Conservation (phyloP, 2,888 invertebrate genomes). For the Microplitis manilae region DNA sequence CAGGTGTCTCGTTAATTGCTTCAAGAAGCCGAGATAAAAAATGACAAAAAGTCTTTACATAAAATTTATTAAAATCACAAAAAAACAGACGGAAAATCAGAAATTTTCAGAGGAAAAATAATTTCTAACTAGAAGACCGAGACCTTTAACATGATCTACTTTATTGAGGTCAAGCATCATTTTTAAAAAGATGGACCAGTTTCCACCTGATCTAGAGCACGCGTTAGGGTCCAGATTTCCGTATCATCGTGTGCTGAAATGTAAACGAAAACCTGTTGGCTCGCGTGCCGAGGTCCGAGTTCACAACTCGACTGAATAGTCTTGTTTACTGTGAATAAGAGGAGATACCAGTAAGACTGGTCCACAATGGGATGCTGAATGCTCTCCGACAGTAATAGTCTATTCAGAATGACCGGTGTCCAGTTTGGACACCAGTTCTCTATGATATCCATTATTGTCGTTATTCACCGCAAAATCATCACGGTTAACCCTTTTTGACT, state of each 20-base stretch:
- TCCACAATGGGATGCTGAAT: conserved; percentile 66
- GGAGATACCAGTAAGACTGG: conserved; percentile 58
- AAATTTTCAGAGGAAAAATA: background rate
- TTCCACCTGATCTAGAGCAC: conserved; percentile 69
- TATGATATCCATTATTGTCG: conserved; percentile 32
- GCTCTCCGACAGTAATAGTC: conserved; percentile 8
- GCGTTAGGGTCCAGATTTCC: conserved; percentile 44
- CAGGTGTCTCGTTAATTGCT: conserved; percentile 51
- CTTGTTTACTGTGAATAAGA: background rate
- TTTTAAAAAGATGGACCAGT: conserved; percentile 63
- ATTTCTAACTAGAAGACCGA: background rate
- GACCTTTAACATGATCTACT: conserved; percentile 27
- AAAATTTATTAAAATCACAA: conserved; percentile 14
- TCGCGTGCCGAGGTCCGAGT: conserved; percentile 64
- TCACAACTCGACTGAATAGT: background rate
- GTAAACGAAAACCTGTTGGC: conserved; percentile 62
- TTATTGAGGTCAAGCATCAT: conserved; percentile 16
- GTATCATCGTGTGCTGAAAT: background rate
- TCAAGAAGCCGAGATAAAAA: conserved; percentile 8
- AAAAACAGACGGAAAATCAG: background rate
- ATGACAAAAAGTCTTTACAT: background rate
- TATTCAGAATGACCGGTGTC: conserved; percentile 61
- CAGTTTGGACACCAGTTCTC: conserved; percentile 51
- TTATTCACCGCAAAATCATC: conserved; percentile 62
- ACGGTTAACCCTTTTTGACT: conserved; percentile 60